Base-by-base conservation (phyloP, 1,140 invertebrate genomes). In the Anoplophora glabripennis region DNA sequence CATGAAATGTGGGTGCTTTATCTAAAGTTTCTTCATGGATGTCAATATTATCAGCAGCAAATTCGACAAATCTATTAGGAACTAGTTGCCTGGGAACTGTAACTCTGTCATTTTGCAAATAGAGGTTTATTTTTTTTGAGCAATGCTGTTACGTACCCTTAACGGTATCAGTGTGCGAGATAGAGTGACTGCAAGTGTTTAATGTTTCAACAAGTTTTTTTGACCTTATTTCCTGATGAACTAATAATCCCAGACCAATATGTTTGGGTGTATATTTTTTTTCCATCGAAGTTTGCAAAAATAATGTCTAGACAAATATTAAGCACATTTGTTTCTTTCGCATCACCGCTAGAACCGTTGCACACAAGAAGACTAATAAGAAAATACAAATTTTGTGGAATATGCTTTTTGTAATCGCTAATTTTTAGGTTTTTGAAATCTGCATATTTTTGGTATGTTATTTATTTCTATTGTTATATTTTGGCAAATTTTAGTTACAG, bases 21-120 rank as follows among this genome's bases (percentile, higher is more conserved):
- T 56, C 18, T 21, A 56, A 33, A 2, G 53, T 56, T 34, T 56
- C 53, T 48, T 56, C 45, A 3, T 53, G 21, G 3, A 56, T 56
- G 15, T 48, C 53, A 11, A 56, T 56, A 34, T 56, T 56, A 52
- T 51, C 53, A 4, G 53, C 53, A 8, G 53, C 53, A 35, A 56
- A 56, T 34, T 56, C 45, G 9, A 56, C 53, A 8, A 56, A 56
- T 51, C 18, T 51, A 34, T 51, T 17, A 34, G 48, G 35, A 3
- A 51, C 48, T n/a, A 51, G 7, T 44, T 53, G 38, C 45, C 38
- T 41, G 5, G 52, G 38, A 17, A 41, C 8, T 3, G 38, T 53
- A 1, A 44, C 52, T 12, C 17, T 2, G 17, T 15, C 35, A 18
- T 44, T 41, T 42, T 44, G 2, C 17, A 47, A 47, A 15, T 47